Conservation (phyloP, 2,888 invertebrate genomes). For the Drosophila rubida region DNA sequence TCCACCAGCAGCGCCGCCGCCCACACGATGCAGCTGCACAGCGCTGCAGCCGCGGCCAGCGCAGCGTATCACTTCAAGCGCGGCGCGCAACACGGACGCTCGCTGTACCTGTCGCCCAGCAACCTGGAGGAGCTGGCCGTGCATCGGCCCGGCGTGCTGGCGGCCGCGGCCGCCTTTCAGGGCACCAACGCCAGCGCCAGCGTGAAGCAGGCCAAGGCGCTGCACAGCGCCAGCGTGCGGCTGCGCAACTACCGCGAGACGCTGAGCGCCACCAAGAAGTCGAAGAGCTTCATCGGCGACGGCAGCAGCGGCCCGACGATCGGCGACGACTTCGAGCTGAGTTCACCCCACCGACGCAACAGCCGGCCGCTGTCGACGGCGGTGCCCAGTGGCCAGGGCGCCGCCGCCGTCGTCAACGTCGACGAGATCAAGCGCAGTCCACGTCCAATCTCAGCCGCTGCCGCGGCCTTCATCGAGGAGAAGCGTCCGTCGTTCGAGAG, state of each 20-base stretch:
- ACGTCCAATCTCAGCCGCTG: conserved; percentile 82
- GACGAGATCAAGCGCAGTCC: conserved; percentile 85
- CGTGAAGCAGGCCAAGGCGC: conserved; percentile 83
- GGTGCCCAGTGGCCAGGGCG: conserved; percentile 43
- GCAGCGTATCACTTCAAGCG: conserved; percentile 84
- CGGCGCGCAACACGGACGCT: conserved; percentile 83
- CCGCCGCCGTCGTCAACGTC: conserved; percentile 70
- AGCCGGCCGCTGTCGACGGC: conserved; percentile 83
- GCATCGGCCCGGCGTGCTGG: conserved; percentile 82
- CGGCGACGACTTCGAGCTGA: conserved; percentile 83
- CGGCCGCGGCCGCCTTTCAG: conserved; percentile 83
- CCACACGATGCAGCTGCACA: conserved; percentile 80
- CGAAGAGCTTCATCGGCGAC: conserved; percentile 85
- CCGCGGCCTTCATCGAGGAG: conserved; percentile 83
- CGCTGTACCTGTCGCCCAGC: conserved; percentile 84
- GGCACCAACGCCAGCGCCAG: conserved; percentile 84
- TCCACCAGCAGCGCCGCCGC: conserved; percentile 79
- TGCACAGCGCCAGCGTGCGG: conserved; percentile 84
- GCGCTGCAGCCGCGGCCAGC: conserved; percentile 81
- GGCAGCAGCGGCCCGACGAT: conserved; percentile 64
- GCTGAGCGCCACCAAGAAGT: conserved; percentile 84
- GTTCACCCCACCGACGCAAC: conserved; percentile 84
- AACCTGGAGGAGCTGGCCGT: conserved; percentile 84
- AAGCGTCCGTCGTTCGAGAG: conserved; percentile 84
- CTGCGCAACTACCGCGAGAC: conserved; percentile 84